Percentiles rank a stretch among this genome's conserved stretches.
These are phyloP conservation scores for Pseudorasbora parva DNA, from an alignment of 2,113 vertebrate species.

Conservation along the genomic window DNA sequence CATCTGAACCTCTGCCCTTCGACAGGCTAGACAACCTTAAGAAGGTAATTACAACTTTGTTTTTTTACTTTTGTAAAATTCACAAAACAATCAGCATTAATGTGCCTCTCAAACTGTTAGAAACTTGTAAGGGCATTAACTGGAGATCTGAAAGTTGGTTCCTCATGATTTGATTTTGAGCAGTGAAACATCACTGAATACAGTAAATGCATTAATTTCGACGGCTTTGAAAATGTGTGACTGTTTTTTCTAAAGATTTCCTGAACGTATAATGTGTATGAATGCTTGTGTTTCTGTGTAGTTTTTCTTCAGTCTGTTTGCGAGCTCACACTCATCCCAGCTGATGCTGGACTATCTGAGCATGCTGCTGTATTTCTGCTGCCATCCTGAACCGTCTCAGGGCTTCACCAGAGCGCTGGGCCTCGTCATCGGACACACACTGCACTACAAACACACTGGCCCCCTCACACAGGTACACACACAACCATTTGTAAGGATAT, in stretches of 20 bases:
- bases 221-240: neutral
- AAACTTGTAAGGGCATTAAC: no score
- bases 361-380: slow-evolving; percentile 88
- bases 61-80: no score
- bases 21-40: slow-evolving; percentile 77
- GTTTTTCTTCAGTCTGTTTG: slow-evolving; percentile 91
- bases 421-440: slow-evolving; percentile 71
- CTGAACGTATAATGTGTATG: neutral
- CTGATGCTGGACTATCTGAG: slow-evolving; percentile 79
- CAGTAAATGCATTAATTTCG: no score
- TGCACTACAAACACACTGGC: slow-evolving; percentile 52
- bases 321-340: slow-evolving; percentile 67
- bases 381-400: slow-evolving; percentile 78
- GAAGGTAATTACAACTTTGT: slow-evolving; percentile 71
- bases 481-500: neutral
- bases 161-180: no score
- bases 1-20: slow-evolving; percentile 72
- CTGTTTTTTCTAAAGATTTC: neutral
- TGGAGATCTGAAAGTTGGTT: no score
- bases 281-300: slow-evolving; percentile 56
- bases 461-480: slow-evolving; percentile 36
- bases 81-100: no score
- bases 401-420: slow-evolving; percentile 87
- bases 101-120: no score
- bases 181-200: neutral